Evolutionary conservation across 2,797 vertebrate genomes (phyloP).

Genomic region (Crenichthys baileyi): DNA sequence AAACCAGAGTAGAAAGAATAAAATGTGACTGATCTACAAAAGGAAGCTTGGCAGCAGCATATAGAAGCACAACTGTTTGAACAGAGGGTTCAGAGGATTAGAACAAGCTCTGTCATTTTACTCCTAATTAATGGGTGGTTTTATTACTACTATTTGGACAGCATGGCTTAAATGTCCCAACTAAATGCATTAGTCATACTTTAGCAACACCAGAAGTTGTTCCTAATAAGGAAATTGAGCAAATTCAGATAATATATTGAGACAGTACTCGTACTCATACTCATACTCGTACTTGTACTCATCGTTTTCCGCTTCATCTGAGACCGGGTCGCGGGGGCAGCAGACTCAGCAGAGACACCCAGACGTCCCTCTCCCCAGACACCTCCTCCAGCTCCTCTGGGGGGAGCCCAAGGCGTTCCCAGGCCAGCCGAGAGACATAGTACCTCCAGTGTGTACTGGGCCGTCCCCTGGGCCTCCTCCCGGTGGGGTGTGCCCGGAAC

Average conservation of each 20-base stretch:
- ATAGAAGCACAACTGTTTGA: neutral
- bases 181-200: conserved; percentile 17
- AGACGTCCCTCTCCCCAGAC: too few relatives aligned
- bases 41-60: neutral
- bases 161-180: neutral
- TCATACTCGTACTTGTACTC: too few relatives aligned
- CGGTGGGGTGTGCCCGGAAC: too few relatives aligned
- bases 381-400: too few relatives aligned
- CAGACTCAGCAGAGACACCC: too few relatives aligned
- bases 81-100: conserved; percentile 5
- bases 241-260: conserved; percentile 31
- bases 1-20: conserved; percentile 2
- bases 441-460: too few relatives aligned
- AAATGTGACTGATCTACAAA: neutral
- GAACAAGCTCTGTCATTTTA: conserved; percentile 8
- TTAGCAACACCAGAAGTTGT: conserved; percentile 19
- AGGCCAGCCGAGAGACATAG: too few relatives aligned
- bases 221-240: conserved; percentile 31
- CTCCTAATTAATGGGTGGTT: conserved; percentile 14
- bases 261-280: conserved; percentile 8
- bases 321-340: too few relatives aligned
- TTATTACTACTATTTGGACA: neutral
- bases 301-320: too few relatives aligned
- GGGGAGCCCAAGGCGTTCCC: too few relatives aligned
- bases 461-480: too few relatives aligned